Percentiles rank a stretch among this genome's conserved stretches.
These are phyloP conservation scores for Dolichopus griseipennis DNA, from an alignment of 2,888 invertebrate genomes.

Conservation along the genomic window DNA sequence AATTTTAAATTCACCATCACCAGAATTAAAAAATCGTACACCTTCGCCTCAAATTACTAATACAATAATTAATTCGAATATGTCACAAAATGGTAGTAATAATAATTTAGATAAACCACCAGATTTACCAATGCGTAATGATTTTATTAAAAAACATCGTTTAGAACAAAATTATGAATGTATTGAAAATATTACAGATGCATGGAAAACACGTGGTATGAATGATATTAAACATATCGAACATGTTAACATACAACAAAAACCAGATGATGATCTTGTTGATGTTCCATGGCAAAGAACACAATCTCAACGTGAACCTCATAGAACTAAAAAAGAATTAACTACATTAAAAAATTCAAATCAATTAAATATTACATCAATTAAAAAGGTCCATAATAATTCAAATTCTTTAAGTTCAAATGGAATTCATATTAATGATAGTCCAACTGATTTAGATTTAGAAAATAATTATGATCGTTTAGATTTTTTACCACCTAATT, in stretches of 20 bases:
- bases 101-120: constrained; percentile 27
- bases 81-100: neutral
- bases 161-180: constrained; percentile 55
- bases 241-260: constrained; percentile 33
- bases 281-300: constrained; percentile 44
- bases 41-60: neutral
- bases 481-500: constrained; percentile 70
- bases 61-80: constrained; percentile 11
- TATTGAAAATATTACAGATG: constrained; percentile 66
- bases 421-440: constrained; percentile 30
- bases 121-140: constrained; percentile 34
- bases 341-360: constrained; percentile 23
- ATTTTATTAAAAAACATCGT: constrained; percentile 26
- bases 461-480: constrained; percentile 67
- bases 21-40: constrained; percentile 24
- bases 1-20: constrained; percentile 34
- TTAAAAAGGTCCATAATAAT: neutral
- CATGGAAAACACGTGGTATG: constrained; percentile 72
- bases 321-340: constrained; percentile 34
- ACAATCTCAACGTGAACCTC: constrained; percentile 42
- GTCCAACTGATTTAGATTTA: constrained; percentile 32
- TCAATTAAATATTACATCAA: neutral
- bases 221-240: constrained; percentile 66
- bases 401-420: neutral
- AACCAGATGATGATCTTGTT: constrained; percentile 34